Evolutionary conservation across 1,140 invertebrate species (phyloP).

Genomic region (Andrena cerasifolii): DNA sequence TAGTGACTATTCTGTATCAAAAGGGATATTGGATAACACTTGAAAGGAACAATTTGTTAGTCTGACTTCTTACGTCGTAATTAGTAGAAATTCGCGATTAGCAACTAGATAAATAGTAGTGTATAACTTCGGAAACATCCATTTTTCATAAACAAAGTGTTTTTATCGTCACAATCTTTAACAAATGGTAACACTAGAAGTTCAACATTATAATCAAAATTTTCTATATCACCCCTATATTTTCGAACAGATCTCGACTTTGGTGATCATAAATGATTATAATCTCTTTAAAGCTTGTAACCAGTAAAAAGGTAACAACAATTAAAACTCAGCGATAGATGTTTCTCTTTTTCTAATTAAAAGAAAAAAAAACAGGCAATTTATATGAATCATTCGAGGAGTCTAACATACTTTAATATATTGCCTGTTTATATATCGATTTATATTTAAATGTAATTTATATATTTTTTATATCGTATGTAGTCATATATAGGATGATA

Average conservation of each 20-base stretch:
- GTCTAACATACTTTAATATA: neutral
- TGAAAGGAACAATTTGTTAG: neutral
- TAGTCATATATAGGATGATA: no score
- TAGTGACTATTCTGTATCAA: neutral
- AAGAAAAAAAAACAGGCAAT: neutral
- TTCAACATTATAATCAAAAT: neutral
- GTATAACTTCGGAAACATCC: slow-evolving; percentile 11
- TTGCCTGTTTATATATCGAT: slow-evolving; percentile 3
- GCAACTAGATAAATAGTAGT: slow-evolving; percentile 38
- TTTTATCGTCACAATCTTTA: neutral
- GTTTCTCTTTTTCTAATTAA: neutral
- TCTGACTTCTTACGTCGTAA: no score
- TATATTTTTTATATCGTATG: neutral
- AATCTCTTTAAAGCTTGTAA: neutral
- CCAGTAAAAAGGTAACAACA: neutral
- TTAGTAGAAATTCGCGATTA: slow-evolving; percentile 9
- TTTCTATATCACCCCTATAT: neutral
- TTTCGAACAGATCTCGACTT: no score
- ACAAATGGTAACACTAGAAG: neutral
- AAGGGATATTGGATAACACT: slow-evolving; percentile 1
- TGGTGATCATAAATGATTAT: neutral
- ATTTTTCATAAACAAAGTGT: neutral
- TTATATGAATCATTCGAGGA: neutral
- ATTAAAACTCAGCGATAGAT: neutral
- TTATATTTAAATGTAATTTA: slow-evolving; percentile 3